A percentile compares a stretch with the other conserved stretches of the same genome.
These are phyloP conservation scores for Hydractinia echinata DNA, from an alignment of 30 jellyfish, hydroid and myxozoan species.

Conservation along the genomic window DNA sequence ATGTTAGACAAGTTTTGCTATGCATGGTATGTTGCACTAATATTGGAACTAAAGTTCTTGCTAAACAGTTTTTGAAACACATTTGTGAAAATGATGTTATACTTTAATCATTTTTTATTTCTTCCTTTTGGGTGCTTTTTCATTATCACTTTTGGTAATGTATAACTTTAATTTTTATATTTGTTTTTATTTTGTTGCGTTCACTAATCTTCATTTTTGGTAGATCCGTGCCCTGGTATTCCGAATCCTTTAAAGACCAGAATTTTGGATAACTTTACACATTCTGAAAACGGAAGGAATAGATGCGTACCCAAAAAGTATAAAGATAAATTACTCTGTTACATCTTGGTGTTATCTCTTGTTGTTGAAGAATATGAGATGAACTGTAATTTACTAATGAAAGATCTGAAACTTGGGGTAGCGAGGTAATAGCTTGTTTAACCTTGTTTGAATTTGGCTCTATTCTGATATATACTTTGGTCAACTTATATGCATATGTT, in stretches of 20 bases:
- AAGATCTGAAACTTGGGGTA: constrained; percentile 68
- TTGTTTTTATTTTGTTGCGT: no score
- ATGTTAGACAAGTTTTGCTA: no score
- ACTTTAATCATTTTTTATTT: no score
- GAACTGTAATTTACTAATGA: constrained; percentile 63
- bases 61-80: no score
- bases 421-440: constrained; percentile 43
- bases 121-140: no score
- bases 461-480: no score
- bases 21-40: no score
- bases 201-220: background rate
- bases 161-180: no score
- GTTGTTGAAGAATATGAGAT: constrained; percentile 60
- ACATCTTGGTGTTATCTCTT: constrained; percentile 61
- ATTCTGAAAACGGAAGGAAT: constrained; percentile 23
- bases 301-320: constrained; percentile 66
- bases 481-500: background rate
- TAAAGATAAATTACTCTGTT: constrained; percentile 70
- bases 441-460: background rate
- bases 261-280: constrained; percentile 10
- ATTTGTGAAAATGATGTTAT: no score
- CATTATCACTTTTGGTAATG: no score
- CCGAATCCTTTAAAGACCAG: background rate
- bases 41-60: no score
- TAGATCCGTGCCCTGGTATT: constrained; percentile 29